Evolutionary conservation across 2,888 invertebrate species (phyloP).

Genomic region (Ptycholaimellus sp.): DNA sequence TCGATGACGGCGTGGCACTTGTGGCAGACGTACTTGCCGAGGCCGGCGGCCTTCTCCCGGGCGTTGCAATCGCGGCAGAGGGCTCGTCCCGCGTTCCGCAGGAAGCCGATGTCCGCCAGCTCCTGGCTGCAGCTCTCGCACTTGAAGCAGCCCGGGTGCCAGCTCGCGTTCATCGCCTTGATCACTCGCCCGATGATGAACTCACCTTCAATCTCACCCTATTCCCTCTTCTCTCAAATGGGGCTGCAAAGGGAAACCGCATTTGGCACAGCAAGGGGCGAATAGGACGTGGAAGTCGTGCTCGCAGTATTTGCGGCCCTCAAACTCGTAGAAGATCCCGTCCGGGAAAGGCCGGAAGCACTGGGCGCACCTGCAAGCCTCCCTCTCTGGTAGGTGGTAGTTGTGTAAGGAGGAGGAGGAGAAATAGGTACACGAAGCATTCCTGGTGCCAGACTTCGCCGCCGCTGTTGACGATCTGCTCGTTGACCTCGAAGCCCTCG

Average conservation of each 20-base stretch:
- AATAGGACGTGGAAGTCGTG: conserved; percentile 92
- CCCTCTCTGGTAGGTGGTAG: no score
- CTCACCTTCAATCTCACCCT: conserved; percentile 32
- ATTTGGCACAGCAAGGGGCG: conserved; percentile 57
- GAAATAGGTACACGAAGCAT: conserved; percentile 61
- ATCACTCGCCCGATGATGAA: conserved; percentile 96
- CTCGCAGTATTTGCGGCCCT: conserved; percentile 94
- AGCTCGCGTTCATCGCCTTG: conserved; percentile 94
- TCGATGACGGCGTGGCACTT: conserved; percentile 41
- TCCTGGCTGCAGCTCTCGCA: conserved; percentile 75
- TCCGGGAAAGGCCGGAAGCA: conserved; percentile 93
- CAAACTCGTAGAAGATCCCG: conserved; percentile 92
- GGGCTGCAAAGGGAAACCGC: conserved; percentile 33
- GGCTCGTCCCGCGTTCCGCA: conserved; percentile 45
- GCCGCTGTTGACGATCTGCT: conserved; percentile 93
- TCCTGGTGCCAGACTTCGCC: conserved; percentile 96
- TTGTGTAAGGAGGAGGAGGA: not conserved
- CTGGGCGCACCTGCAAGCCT: conserved; percentile 55
- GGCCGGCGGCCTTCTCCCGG: conserved; percentile 69
- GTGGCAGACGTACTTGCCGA: conserved; percentile 60
- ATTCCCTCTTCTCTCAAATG: not conserved
- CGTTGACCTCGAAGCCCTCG: conserved; percentile 80
- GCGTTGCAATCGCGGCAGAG: conserved; percentile 88
- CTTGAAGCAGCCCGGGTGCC: conserved; percentile 93
- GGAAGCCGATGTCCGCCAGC: conserved; percentile 86